Percentiles rank a stretch among this genome's conserved stretches.
These are phyloP conservation scores for Lochmaea capreae DNA, from an alignment of 2,888 invertebrate genomes.

Conservation along the genomic window DNA sequence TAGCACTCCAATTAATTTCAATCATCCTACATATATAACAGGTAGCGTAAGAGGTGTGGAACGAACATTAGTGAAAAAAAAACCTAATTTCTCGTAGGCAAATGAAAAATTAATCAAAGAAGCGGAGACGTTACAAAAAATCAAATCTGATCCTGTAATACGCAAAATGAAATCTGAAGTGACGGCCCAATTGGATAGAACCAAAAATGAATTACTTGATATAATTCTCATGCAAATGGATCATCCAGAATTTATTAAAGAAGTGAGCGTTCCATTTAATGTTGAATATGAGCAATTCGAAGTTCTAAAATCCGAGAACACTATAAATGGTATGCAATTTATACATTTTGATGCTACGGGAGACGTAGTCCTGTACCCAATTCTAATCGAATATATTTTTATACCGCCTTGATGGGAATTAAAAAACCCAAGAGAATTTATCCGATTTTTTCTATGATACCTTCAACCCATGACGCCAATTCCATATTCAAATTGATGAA, in stretches of 20 bases:
- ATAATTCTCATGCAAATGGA: too few species aligned
- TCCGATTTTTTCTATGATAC: slow-evolving; percentile 42
- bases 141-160: slow-evolving; percentile 42
- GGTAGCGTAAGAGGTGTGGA: too few species aligned
- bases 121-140: slow-evolving; percentile 33
- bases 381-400: slow-evolving; percentile 39
- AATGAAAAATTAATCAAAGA: neutral
- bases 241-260: too few species aligned
- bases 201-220: too few species aligned
- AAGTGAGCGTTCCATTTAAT: too few species aligned
- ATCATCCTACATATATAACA: too few species aligned
- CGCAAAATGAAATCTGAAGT: slow-evolving; percentile 43
- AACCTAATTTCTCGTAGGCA: neutral
- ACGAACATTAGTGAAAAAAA: slow-evolving; percentile 20
- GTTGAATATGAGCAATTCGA: too few species aligned
- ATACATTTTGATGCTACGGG: slow-evolving; percentile 50
- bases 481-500: slow-evolving; percentile 39
- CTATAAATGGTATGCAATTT: too few species aligned
- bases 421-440: slow-evolving; percentile 33
- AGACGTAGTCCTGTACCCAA: slow-evolving; percentile 31
- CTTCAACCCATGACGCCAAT: slow-evolving; percentile 36
- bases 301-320: too few species aligned
- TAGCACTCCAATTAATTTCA: too few species aligned
- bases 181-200: slow-evolving; percentile 22
- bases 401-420: slow-evolving; percentile 32